These are phyloP conservation scores for Leptura quadrifasciata DNA, from an alignment of 2,888 invertebrate species.

Conservation along the genomic window DNA sequence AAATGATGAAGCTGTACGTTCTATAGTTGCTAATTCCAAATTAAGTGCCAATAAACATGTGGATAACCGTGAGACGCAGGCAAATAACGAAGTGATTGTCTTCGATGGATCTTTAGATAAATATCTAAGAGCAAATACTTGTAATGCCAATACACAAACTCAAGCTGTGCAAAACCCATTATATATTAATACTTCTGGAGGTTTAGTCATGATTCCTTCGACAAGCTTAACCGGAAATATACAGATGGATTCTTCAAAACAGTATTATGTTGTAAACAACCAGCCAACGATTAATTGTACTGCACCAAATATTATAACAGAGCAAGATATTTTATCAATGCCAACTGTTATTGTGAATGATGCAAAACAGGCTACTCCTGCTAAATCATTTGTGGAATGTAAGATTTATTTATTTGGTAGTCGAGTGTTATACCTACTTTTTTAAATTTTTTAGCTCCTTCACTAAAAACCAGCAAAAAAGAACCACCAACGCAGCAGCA, in stretches of 20 bases:
- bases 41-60: not conserved
- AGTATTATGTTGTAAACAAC: conserved; percentile 37
- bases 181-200: conserved; percentile 25
- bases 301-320: conserved; percentile 54
- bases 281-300: conserved; percentile 13
- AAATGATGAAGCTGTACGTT: conserved; percentile 59
- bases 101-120: conserved; percentile 58
- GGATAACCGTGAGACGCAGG: conserved; percentile 17
- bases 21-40: conserved; percentile 55
- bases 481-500: not conserved
- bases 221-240: not conserved
- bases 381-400: conserved; percentile 7
- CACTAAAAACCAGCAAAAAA: conserved; percentile 24
- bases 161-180: conserved; percentile 40
- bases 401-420: not conserved
- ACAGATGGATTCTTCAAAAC: conserved; percentile 25
- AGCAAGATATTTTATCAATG: conserved; percentile 69
- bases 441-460: conserved; percentile 28
- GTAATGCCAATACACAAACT: conserved; percentile 21
- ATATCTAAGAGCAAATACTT: conserved; percentile 48
- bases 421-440: too few species aligned
- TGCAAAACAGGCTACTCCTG: conserved; percentile 24
- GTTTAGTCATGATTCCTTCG: conserved; percentile 34
- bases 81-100: conserved; percentile 50
- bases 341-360: conserved; percentile 67